Evolutionary conservation across 2,888 invertebrate species (phyloP), one percentile per base, ranked within the genome.

Genomic region (Odontocolon sp.): DNA sequence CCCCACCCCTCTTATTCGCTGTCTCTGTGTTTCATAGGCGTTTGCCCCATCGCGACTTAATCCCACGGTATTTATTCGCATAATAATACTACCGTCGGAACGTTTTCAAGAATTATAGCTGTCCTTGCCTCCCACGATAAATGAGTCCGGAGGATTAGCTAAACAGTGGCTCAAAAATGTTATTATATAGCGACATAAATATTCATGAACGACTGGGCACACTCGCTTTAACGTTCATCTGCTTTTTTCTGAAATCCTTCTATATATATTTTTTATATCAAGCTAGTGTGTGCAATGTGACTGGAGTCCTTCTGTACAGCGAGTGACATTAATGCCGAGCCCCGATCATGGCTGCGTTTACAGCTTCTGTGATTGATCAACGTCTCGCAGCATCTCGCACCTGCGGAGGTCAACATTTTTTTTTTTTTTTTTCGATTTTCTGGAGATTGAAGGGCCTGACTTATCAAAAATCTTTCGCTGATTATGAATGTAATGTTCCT

Each of bases 121-220:
- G 89, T 88, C 87, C 89, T 90, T 89, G 89, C 88, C 87, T 82
- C 82, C 84, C 83, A 89, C 89, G 89, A 90, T 90, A 89, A 90
- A 90, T 87, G 90, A 90, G 90, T 90, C 85, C 89, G 84, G 87
- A 88, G 90, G 90, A 90, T 90, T 90, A 90, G 90, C 90, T 90
- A 90, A 90, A 90, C 90, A 90, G 90, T 90, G 88, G 90, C 90
- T 90, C 90, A 90, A 90, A 90, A 90, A 90, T 90, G 89, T 89
- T 90, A 90, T 90, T 90, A 90, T 90, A 90, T 90, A 88, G 89
- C 87, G 81, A 84, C 88, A 90, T 90, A 90, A 90, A 90, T 90
- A 90, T 90, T 90, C 90, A 90, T 90, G 89, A 88, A 78, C 81
- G 75, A 80, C 80, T 77, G 77, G 73, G 59, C 75, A 77, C 77